These are phyloP conservation scores for Dynastes grantii DNA, from an alignment of 2,888 invertebrate genomes.

Conservation along the genomic window DNA sequence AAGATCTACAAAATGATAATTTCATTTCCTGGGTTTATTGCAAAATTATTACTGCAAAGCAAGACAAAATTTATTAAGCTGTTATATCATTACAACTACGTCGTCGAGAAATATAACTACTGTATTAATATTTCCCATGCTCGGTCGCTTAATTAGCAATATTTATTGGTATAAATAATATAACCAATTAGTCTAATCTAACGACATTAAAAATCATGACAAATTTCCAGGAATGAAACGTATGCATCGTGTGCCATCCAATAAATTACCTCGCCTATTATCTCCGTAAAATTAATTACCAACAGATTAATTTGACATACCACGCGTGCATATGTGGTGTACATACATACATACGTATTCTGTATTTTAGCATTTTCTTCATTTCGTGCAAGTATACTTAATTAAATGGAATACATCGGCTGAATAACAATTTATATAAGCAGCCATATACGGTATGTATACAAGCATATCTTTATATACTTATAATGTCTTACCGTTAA, in stretches of 20 bases:
- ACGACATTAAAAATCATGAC: neutral
- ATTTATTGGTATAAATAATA: neutral
- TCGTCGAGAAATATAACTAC: too few relatives aligned
- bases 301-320: neutral
- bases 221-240: neutral
- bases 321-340: neutral
- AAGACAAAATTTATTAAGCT: neutral
- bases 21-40: neutral
- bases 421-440: neutral
- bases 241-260: neutral
- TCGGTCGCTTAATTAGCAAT: neutral
- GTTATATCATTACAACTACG: neutral
- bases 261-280: neutral
- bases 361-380: neutral
- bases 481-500: neutral
- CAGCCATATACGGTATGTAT: neutral
- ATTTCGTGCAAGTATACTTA: neutral
- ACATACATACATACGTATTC: neutral
- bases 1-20: neutral
- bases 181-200: neutral
- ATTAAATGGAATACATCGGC: neutral
- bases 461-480: neutral
- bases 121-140: neutral
- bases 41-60: neutral
- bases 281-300: neutral